Conservation (phyloP, 2,888 invertebrate species). For the Biston stratarius region DNA sequence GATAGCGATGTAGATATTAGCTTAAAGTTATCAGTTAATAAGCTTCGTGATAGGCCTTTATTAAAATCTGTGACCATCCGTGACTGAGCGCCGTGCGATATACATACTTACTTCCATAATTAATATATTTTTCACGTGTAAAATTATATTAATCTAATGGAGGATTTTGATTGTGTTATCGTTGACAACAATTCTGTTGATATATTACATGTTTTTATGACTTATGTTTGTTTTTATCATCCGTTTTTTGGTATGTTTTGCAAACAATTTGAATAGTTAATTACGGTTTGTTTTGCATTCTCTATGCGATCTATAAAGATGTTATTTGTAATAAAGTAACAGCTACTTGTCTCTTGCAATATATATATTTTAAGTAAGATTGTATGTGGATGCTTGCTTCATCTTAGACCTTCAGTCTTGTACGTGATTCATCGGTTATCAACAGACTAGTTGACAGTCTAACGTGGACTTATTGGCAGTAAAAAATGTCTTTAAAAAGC, state of each 20-base stretch:
- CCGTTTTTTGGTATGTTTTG: neutral
- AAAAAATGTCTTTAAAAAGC: too few species aligned
- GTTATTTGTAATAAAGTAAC: too few species aligned
- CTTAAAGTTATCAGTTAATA: slow-evolving; percentile 44
- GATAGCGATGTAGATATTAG: slow-evolving; percentile 35
- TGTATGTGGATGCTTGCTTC: too few species aligned
- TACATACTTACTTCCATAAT: slow-evolving; percentile 3
- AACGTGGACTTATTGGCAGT: too few species aligned
- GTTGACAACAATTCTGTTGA: slow-evolving; percentile 3
- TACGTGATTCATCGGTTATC: too few species aligned
- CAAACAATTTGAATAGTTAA: neutral
- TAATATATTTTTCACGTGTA: slow-evolving; percentile 24
- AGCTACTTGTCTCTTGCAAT: too few species aligned
- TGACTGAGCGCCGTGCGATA: slow-evolving; percentile 33
- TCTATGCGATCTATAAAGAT: too few species aligned
- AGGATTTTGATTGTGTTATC: slow-evolving; percentile 29
- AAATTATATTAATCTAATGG: slow-evolving; percentile 23
- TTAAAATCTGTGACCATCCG: slow-evolving; percentile 48
- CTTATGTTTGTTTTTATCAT: slow-evolving; percentile 3
- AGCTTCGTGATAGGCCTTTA: slow-evolving; percentile 44
- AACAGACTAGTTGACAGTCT: too few species aligned
- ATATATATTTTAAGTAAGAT: too few species aligned
- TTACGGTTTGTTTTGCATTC: neutral
- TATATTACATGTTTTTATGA: slow-evolving; percentile 19
- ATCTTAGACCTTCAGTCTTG: too few species aligned